These are phyloP conservation scores for Daboia siamensis DNA, from an alignment of 2,113 vertebrate species.

Conservation along the genomic window DNA sequence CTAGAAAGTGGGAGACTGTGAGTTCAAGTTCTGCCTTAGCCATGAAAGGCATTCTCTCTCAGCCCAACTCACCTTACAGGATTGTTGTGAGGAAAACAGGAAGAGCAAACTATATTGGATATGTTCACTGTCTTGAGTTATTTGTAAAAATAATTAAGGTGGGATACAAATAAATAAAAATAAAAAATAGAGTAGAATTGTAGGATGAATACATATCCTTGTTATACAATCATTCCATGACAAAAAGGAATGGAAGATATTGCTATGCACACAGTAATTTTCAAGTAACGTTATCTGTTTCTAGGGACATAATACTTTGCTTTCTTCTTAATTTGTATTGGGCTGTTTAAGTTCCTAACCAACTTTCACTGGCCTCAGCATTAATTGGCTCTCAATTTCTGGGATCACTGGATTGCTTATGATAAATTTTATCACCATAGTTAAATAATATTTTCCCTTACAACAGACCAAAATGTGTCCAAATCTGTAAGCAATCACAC, in stretches of 20 bases:
- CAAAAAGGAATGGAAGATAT: background rate
- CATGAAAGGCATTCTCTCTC: background rate
- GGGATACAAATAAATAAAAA: background rate
- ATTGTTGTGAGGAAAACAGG: background rate
- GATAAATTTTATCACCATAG: background rate
- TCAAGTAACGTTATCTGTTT: background rate
- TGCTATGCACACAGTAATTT: background rate
- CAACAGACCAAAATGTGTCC: background rate
- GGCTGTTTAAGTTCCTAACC: background rate
- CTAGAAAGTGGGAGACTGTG: too few species aligned
- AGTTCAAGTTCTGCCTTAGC: background rate
- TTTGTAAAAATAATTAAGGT: background rate
- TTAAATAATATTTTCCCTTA: background rate
- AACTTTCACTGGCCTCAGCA: background rate
- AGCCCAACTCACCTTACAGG: background rate
- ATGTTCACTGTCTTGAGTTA: background rate
- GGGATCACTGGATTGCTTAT: background rate
- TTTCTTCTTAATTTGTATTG: background rate
- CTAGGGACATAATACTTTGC: background rate
- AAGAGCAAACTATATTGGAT: background rate
- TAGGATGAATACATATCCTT: background rate
- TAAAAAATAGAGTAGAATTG: background rate
- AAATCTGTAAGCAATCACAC: background rate
- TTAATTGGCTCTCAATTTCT: background rate
- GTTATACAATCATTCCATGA: background rate